Evolutionary conservation across 1,140 invertebrate genomes (phyloP), one percentile per base, ranked within the genome.

Genomic region (Gryon sp.): DNA sequence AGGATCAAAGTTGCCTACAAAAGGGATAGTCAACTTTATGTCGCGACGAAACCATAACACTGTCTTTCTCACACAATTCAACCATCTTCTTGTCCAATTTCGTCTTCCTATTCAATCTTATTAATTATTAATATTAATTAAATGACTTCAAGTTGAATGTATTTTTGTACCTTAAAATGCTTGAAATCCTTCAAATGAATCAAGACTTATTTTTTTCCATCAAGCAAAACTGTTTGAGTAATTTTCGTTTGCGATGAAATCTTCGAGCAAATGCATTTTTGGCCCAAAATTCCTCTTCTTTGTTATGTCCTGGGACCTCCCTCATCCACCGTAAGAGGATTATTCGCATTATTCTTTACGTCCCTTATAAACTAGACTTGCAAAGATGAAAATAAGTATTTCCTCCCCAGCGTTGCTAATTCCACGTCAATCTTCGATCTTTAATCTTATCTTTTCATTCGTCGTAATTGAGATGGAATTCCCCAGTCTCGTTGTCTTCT

Each of bases 1-100:
- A 36, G 41, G 41, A 60, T 60, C 30, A 60, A 60, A 60, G 57
- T 46, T 60, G 22, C 38, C 14, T 9, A 20, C 15, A 46, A 34
- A 60, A 60, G 28, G 30, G 41, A 46, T 24, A 12, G 12, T 20
- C 11, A 57, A 57, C 22, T 57, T 57, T 53, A 38, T 57, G 36
- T 28, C 38, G 36, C 26, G 11, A 11, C 16, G 26, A 28, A 57
- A 57, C 52, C 36, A 8, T 24, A 41, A 43, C 50, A 26, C 8
- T n/a, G 14, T 12, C 34, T 26, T 18, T 32, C 20, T 16, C n/a
- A n/a, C n/a, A n/a, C n/a, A n/a, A n/a, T n/a, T n/a, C n/a, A n/a
- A n/a, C n/a, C n/a, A n/a, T n/a, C n/a, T n/a, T n/a, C n/a, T n/a
- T n/a, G n/a, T n/a, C n/a, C n/a, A n/a, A n/a, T n/a, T n/a, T n/a